Base-by-base conservation (phyloP, 2,113 vertebrate genomes). In the Gyps fulvus region DNA sequence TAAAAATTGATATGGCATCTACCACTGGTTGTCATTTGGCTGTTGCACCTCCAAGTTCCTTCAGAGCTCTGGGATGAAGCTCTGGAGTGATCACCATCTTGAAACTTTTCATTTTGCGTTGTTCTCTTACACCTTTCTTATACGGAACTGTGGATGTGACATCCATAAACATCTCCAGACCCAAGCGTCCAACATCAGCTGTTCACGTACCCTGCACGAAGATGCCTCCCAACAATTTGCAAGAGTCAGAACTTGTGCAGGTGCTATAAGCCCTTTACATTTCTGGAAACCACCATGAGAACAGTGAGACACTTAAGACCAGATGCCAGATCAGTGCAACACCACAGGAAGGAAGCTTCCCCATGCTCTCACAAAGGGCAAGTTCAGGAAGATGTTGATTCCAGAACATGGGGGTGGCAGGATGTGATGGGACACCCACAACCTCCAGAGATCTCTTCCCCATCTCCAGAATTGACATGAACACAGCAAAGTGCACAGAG, bases 391-490 rank as follows among this genome's bases (percentile, higher is more conserved):
- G 7, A 20, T 10, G 4, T 0, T 1, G 29, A 34, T 4, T 32
- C 21, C 52, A 45, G 54, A n/a, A 15, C 0, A 0, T 3, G 6
- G 26, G 6, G 29, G 22, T 34, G 8, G 6, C 31, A 55, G 50
- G 11, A 54, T 16, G 10, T 1, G 27, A 29, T 20, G 34, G 57
- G 71, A 43, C 20, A 47, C 5, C 1, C 3, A 7, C 6, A 23
- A 11, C 2, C 15, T 3, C 18, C 76, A 66, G 8, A 55, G 5
- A 22, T 26, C 10, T 14, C 32, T 6, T 10, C 15, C 32, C 22
- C 6, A 2, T 3, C 26, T 47, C 26, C 58, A 78, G 58, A 62
- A 9, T 0, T 4, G 32, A 34, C 3, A 10, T 0, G 13, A 80
- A 32, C 85, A 38, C 23, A 49, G 58, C 26, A 16, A 36, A 59